A percentile compares a stretch with the other conserved stretches of the same genome.
phyloP scores from a whole-genome alignment of 2,113 vertebrate species.

The Vireo altiloquus region DNA sequence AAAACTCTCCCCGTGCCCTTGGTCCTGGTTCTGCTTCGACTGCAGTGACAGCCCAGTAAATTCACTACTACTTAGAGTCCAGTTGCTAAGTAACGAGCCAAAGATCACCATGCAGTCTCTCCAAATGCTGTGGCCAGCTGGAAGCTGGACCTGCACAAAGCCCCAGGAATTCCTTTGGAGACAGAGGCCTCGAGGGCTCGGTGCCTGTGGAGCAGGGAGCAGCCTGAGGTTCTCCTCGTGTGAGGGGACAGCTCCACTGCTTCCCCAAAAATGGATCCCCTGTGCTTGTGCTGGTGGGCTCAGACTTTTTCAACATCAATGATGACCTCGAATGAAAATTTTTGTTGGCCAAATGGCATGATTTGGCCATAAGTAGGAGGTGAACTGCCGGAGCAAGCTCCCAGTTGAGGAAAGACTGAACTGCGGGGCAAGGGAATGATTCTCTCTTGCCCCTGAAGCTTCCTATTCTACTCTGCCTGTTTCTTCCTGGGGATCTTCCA shows the following conservation, averaged over 20 bases:
- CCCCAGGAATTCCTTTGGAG: background rate
- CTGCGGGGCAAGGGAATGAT: background rate
- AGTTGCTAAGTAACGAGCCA: constrained; percentile 45
- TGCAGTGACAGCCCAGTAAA: background rate
- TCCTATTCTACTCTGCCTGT: background rate
- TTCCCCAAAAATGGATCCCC: background rate
- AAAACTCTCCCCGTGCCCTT: background rate
- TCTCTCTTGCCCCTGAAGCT: background rate
- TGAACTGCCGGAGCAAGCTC: background rate
- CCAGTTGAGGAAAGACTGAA: background rate
- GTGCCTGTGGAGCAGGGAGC: background rate
- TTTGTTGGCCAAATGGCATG: background rate
- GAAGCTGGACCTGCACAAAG: background rate
- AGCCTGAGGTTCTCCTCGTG: background rate
- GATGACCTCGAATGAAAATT: background rate
- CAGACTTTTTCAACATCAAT: background rate
- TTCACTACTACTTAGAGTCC: background rate
- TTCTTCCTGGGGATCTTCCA: background rate
- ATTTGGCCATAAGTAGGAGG: background rate
- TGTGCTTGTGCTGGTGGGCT: background rate
- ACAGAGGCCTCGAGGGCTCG: background rate
- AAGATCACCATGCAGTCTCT: background rate
- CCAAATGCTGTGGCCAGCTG: background rate
- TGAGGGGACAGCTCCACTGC: background rate
- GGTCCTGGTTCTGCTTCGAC: background rate